Conservation (phyloP, 2,888 invertebrate species). For the Megalurothrips usitatus region DNA sequence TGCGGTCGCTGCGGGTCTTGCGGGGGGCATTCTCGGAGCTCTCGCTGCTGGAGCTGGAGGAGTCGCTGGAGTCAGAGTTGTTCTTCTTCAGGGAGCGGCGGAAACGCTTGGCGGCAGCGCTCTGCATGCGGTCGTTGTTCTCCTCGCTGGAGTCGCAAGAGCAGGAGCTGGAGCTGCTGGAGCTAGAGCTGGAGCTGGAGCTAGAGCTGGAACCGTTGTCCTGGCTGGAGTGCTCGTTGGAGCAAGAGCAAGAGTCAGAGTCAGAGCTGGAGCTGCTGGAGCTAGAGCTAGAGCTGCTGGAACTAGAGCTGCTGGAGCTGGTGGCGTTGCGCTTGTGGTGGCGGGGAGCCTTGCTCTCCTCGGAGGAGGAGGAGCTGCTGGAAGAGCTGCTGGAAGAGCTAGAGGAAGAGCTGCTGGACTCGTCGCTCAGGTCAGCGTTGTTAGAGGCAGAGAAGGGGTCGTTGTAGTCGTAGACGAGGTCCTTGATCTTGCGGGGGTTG, state of each 20-base stretch:
- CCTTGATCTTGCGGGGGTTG: constrained; percentile 43
- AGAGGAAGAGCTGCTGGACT: constrained; percentile 33
- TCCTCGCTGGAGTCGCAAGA: constrained; percentile 31
- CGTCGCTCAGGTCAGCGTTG: constrained; percentile 32
- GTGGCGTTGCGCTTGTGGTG: constrained; percentile 36
- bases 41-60: constrained; percentile 13
- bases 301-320: neutral
- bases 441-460: constrained; percentile 36
- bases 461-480: constrained; percentile 45
- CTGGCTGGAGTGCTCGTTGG: neutral
- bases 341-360: constrained; percentile 3
- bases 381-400: constrained; percentile 34
- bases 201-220: constrained; percentile 36
- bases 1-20: neutral
- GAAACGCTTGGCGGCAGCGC: neutral
- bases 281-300: constrained; percentile 34
- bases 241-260: neutral
- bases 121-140: constrained; percentile 29
- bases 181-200: constrained; percentile 31
- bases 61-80: constrained; percentile 8
- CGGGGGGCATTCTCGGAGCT: constrained; percentile 11
- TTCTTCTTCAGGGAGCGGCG: neutral
- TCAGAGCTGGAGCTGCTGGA: neutral
- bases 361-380: constrained; percentile 36
- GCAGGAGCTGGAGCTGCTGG: constrained; percentile 33